phyloP scores from a whole-genome alignment of 2,888 invertebrate genomes.

The Calliopum simillimum region DNA sequence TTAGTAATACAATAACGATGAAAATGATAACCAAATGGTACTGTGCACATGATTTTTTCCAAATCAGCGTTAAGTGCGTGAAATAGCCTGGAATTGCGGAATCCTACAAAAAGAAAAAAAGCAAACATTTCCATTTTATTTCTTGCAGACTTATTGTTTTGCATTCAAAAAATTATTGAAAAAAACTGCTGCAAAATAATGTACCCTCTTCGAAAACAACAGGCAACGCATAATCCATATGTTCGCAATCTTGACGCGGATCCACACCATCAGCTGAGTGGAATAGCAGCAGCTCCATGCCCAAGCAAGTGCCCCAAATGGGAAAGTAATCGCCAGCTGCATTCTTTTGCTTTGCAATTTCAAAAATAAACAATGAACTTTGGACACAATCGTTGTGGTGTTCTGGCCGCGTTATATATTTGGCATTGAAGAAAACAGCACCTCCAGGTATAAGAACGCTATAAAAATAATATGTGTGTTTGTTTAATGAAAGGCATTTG shows the following conservation, averaged over 20 bases:
- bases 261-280: conserved; percentile 70
- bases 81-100: conserved; percentile 74
- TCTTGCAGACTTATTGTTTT: too few species aligned
- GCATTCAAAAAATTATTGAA: not conserved
- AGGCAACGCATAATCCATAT: conserved; percentile 72
- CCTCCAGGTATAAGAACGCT: conserved; percentile 89
- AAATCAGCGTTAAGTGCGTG: conserved; percentile 71
- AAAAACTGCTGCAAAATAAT: not conserved
- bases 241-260: conserved; percentile 73
- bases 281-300: conserved; percentile 82
- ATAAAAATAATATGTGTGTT: not conserved
- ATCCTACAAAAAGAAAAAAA: conserved; percentile 67
- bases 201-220: conserved; percentile 75
- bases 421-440: conserved; percentile 70
- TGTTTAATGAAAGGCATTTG: not conserved
- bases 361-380: conserved; percentile 73
- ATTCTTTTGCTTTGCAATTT: conserved; percentile 76
- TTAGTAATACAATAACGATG: conserved; percentile 79
- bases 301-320: conserved; percentile 88
- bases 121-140: not conserved
- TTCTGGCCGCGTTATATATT: conserved; percentile 37
- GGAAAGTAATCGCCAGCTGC: conserved; percentile 81
- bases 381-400: conserved; percentile 73
- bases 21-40: conserved; percentile 79
- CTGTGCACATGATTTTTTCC: conserved; percentile 69